Percentiles rank a stretch among this genome's conserved stretches.
Conservation (phyloP, 2,888 invertebrate species). For the Gastracanthus pulcherrimus region DNA sequence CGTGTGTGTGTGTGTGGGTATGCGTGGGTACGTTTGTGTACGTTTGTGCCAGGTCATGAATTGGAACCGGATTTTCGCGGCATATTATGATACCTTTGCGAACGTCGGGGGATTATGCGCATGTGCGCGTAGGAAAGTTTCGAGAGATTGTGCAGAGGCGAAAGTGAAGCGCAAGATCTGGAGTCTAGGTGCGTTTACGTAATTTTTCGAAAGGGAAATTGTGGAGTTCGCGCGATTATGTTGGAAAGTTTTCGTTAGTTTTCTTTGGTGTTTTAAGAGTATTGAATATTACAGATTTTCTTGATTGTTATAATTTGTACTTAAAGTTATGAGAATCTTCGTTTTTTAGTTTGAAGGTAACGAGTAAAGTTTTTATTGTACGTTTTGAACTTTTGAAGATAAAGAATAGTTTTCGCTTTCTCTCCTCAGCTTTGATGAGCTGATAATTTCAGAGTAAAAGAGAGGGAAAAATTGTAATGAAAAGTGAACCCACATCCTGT, state of each 20-base stretch:
- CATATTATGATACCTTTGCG: constrained; percentile 8
- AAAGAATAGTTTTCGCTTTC: not conserved
- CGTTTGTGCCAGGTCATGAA: constrained; percentile 49
- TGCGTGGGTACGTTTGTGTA: not conserved
- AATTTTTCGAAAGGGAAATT: not conserved
- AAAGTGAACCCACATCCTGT: not conserved
- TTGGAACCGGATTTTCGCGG: constrained; percentile 52
- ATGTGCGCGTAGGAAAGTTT: not conserved
- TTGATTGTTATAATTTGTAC: too few relatives aligned
- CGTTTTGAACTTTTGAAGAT: not conserved
- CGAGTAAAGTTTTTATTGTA: too few relatives aligned
- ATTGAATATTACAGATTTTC: not conserved
- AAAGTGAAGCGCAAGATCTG: not conserved
- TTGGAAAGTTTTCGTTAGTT: too few relatives aligned
- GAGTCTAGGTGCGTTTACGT: not conserved
- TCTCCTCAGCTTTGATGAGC: not conserved
- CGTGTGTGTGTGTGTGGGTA: not conserved
- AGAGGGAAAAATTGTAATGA: not conserved
- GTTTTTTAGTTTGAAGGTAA: too few relatives aligned
- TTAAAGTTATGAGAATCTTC: too few relatives aligned
- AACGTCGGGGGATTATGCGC: not conserved
- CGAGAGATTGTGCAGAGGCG: not conserved
- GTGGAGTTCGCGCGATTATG: too few relatives aligned
- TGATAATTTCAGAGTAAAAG: not conserved
- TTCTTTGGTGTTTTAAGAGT: too few relatives aligned